Base-by-base conservation (phyloP, 2,113 vertebrate species). In the Brienomyrus longianalis region DNA sequence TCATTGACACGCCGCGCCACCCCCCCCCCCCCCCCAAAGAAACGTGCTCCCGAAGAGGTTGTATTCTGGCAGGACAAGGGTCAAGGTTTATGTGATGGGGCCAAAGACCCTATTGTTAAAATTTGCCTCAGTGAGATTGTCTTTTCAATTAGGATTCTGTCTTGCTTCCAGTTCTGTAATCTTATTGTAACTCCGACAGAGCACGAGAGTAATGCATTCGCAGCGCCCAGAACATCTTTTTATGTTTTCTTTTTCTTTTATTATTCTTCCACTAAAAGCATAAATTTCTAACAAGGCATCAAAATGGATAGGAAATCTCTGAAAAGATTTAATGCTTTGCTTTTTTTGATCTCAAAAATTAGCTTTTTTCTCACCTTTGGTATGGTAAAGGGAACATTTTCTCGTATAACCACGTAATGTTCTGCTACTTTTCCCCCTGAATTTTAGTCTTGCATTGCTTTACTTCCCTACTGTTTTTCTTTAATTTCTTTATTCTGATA, bases 1-100 rank as follows among this genome's bases (percentile, higher is more conserved):
- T n/a, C n/a, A n/a, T n/a, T n/a, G n/a, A n/a, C n/a, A n/a, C n/a
- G n/a, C n/a, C n/a, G n/a, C n/a, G n/a, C n/a, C n/a, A n/a, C n/a
- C n/a, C n/a, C n/a, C 45, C 83, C 90, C 21, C 74, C n/a, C 39
- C 35, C 87, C 45, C 56, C 4, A 0, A 83, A 23, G 23, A 74
- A 39, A 77, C 66, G 70, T 39, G 8, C 90, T 91, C 43, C 43
- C 54, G 39, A 89, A 1, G 21, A 50, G 83, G 83, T 95, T 94
- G 94, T 95, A 91, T 93, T 94, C 92, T 48, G 70, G 94, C 93
- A 96, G 97, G 96, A 96, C 96, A 97, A 95, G 96, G 96, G 96
- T 97, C 96, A 97, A 95, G 93, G 93, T 95, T 96, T 96, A 94
- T 93, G 6, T 94, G 94, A 88, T 93, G 94, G 80, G 89, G 23